Evolutionary conservation across 2,113 vertebrate species (phyloP).

Genomic region (Thinocorus orbignyianus): DNA sequence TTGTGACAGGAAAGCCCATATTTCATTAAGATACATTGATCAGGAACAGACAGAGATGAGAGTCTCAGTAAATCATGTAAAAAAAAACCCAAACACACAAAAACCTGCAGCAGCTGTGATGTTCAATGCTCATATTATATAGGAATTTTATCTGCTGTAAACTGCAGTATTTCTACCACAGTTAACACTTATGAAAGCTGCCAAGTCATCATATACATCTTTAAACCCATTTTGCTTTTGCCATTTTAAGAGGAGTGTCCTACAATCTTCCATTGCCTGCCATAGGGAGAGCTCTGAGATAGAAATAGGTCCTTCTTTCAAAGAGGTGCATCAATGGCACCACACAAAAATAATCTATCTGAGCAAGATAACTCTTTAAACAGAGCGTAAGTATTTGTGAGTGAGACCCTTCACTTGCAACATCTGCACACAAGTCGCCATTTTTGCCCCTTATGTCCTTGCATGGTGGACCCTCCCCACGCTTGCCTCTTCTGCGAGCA

Average conservation of each 20-base stretch:
- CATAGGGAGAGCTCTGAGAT: not conserved
- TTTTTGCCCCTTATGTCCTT: not conserved
- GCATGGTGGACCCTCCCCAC: accelerated
- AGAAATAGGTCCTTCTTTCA: not conserved
- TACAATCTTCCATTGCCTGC: not conserved
- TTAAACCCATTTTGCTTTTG: not conserved
- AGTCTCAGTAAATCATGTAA: not conserved
- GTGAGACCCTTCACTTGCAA: not conserved
- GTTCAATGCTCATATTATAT: not conserved
- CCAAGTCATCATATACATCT: not conserved
- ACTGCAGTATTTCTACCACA: not conserved
- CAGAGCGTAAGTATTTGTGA: not conserved
- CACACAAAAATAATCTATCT: not conserved
- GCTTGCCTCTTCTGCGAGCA: not conserved
- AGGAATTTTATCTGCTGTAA: not conserved
- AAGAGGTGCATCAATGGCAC: not conserved
- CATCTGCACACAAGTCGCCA: not conserved
- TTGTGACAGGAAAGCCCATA: not conserved
- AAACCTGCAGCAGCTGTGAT: not conserved
- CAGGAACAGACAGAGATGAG: not conserved
- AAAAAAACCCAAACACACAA: not conserved
- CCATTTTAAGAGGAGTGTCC: not conserved
- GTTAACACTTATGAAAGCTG: not conserved
- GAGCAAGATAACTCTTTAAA: not conserved
- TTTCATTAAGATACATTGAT: not conserved